Evolutionary conservation across 1,140 invertebrate species (phyloP), one percentile per base, ranked within the genome.

Genomic region (Andricus grossulariae): DNA sequence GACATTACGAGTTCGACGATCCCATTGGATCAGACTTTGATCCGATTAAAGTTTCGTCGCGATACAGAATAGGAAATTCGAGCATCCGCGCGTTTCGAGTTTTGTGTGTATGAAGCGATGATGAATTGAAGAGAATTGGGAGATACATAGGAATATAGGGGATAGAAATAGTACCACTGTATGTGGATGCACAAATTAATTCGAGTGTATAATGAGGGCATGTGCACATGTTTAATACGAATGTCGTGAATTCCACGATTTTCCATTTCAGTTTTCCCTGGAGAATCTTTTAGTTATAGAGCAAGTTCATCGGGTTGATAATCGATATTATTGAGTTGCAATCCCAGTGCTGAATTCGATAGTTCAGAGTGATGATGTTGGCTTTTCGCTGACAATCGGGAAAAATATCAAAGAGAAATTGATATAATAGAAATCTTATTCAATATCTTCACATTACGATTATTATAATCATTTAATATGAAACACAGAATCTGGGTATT

Each of bases 21-120:
- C 32, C 60, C 75, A 83, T 81, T 81, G 78, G 79, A 80, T 83
- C 77, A 75, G 78, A 71, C 78, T 71, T 78, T 83, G 82, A 83
- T 83, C 71, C 75, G 82, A 83, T 83, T 83, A 83, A 83, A 83
- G 77, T 81, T 81, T 78, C 73, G 82, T 50, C 78, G 82, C 73
- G 77, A 80, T 76, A 50, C 76, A 72, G 72, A 66, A 52, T 49
- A 55, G 79, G 55, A 76, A 81, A 81, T 81, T 83, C 71, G 72
- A 50, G 71, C 39, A 72, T 66, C 60, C 60, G 13, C 57, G 25
- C 25, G 25, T 66, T 66, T 66, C 39, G 60, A 39, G 60, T 66
- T 66, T 66, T 66, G 25, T 66, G 25, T 66, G 25, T 66, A 66
- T 66, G 60, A 39, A 39, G 15, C 39, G 60, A 16, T 66, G 5